Conservation (phyloP, 2,113 vertebrate species). For the Trochalopteron elliotii region DNA sequence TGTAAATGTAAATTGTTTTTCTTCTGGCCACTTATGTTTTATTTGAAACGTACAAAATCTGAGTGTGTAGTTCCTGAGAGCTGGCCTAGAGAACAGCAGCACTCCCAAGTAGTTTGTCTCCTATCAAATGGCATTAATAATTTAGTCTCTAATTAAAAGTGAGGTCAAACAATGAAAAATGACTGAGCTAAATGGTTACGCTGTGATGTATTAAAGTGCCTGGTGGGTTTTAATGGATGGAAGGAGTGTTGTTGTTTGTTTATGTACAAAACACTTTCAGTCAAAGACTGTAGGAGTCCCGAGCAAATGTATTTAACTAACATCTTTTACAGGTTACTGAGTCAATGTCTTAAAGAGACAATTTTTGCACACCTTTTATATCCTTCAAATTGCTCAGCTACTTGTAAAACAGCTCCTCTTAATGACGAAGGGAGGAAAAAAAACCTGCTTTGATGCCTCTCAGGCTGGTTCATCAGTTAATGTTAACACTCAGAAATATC, state of each 20-base stretch:
- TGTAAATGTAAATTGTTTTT: conserved; percentile 67
- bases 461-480: not conserved
- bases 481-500: conserved; percentile 16
- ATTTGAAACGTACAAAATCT: conserved; percentile 75
- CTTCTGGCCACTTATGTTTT: conserved; percentile 69
- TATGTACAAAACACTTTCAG: conserved; percentile 16
- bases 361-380: conserved; percentile 45
- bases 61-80: conserved; percentile 62
- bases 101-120: conserved; percentile 71
- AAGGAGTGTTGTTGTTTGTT: conserved; percentile 26
- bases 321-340: conserved; percentile 63
- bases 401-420: conserved; percentile 25
- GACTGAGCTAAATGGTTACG: conserved; percentile 70
- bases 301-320: conserved; percentile 60
- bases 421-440: not conserved
- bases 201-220: conserved; percentile 65
- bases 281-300: conserved; percentile 8
- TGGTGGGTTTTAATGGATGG: conserved; percentile 66
- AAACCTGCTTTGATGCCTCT: not conserved
- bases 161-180: conserved; percentile 85
- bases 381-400: conserved; percentile 23
- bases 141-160: conserved; percentile 90
- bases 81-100: conserved; percentile 64
- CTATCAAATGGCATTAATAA: conserved; percentile 83
- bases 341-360: conserved; percentile 21